Percentiles rank a stretch among this genome's conserved stretches.
Conservation (phyloP, 2,888 invertebrate species). For the Tiphia femorata region DNA sequence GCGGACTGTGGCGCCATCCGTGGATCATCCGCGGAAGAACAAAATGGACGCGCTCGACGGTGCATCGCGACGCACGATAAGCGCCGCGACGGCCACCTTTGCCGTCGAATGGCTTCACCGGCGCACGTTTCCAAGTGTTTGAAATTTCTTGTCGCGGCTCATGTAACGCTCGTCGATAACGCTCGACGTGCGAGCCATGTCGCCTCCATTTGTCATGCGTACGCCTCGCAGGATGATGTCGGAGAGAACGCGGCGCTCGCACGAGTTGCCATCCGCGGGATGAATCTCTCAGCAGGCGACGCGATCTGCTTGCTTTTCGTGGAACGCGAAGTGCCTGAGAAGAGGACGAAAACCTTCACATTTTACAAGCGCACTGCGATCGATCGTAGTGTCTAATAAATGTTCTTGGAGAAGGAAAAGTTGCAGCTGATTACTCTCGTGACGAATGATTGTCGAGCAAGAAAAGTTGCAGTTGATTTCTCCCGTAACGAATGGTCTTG, state of each 20-base stretch:
- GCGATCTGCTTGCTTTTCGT: too few species aligned
- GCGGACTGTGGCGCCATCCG: conserved; percentile 32
- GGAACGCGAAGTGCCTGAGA: too few species aligned
- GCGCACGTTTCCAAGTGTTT: conserved; percentile 6
- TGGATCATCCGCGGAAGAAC: conserved; percentile 11
- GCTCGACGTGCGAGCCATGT: conserved; percentile 35
- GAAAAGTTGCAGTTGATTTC: too few species aligned
- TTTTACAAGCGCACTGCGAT: too few species aligned
- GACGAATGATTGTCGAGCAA: too few species aligned
- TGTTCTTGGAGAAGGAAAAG: too few species aligned
- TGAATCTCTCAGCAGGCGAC: too few species aligned
- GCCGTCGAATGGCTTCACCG: conserved; percentile 14
- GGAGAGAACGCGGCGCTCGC: background rate
- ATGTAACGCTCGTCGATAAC: conserved; percentile 19
- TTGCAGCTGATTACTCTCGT: too few species aligned
- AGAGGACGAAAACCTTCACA: too few species aligned
- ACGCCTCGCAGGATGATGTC: conserved; percentile 9
- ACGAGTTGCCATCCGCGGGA: too few species aligned
- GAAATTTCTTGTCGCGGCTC: conserved; percentile 21
- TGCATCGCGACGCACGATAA: conserved; percentile 27
- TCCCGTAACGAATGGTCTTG: too few species aligned
- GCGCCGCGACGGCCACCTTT: background rate
- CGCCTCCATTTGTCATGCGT: conserved; percentile 39
- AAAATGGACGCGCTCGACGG: conserved; percentile 21
- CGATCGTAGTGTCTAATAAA: too few species aligned